Conservation (phyloP, 37 sponge, comb jelly and placozoan genomes). For the Beroe forskalii region DNA sequence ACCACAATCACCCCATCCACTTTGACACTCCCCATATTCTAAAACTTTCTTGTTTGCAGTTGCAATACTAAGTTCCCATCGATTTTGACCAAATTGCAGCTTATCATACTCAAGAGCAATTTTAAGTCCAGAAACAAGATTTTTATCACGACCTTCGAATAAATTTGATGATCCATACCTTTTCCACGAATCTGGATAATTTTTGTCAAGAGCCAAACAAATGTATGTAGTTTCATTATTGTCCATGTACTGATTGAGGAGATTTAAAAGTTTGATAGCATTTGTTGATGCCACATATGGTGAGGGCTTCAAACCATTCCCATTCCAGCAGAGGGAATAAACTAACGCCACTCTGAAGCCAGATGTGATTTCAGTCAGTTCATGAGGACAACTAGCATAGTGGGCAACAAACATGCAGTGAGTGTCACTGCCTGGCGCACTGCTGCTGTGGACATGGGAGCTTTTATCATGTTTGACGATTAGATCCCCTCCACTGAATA, state of each 20-base stretch:
- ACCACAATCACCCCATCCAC: slow-evolving; percentile 9
- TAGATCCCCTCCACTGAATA: slow-evolving; percentile 17
- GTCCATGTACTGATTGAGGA: not conserved
- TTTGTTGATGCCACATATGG: slow-evolving; percentile 1
- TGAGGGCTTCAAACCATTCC: slow-evolving; percentile 7
- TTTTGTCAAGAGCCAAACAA: not conserved
- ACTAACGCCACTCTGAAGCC: not conserved
- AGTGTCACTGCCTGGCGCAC: not conserved
- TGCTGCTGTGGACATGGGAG: not conserved
- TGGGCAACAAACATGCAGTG: slow-evolving; percentile 30
- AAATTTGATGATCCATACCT: not conserved
- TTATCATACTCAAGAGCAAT: slow-evolving; percentile 6
- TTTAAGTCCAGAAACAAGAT: not conserved
- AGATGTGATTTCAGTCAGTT: not conserved
- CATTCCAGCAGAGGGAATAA: slow-evolving; percentile 8
- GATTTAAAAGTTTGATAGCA: not conserved
- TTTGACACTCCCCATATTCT: too few relatives aligned
- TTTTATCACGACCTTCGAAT: not conserved
- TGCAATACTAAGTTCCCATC: not conserved
- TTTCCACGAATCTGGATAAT: not conserved
- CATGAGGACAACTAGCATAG: slow-evolving; percentile 5
- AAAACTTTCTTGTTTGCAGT: slow-evolving; percentile 12
- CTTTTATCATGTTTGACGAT: not conserved
- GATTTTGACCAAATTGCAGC: not conserved
- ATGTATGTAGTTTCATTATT: not conserved